phyloP scores from a whole-genome alignment of 2,113 vertebrate genomes.

The Engystomops pustulosus region DNA sequence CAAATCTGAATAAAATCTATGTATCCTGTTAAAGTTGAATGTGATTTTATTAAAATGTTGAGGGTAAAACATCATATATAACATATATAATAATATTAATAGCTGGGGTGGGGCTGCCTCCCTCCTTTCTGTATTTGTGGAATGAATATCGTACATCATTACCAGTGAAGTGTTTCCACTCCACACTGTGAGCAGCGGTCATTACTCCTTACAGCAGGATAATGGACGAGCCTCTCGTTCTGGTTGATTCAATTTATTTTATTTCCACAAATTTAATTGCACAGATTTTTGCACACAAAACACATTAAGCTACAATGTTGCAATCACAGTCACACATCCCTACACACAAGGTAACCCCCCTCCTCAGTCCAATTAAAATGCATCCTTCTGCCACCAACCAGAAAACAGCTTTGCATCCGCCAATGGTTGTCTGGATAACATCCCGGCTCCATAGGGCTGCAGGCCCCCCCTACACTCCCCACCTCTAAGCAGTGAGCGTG shows the following conservation, averaged over 20 bases:
- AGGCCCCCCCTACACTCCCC: not conserved
- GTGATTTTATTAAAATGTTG: no score
- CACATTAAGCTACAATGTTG: constrained; percentile 35
- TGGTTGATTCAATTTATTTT: constrained; percentile 4
- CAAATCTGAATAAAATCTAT: no score
- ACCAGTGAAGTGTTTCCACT: not conserved
- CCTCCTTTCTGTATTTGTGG: not conserved
- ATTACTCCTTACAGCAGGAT: no score
- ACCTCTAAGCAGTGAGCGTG: constrained; percentile 47
- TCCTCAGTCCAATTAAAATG: constrained; percentile 57
- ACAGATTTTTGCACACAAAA: constrained; percentile 18
- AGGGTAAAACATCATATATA: no score
- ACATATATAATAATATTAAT: no score
- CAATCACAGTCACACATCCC: constrained; percentile 53
- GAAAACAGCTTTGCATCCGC: constrained; percentile 46
- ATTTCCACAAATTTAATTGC: constrained; percentile 6
- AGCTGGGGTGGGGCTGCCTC: not conserved
- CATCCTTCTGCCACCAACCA: constrained; percentile 54
- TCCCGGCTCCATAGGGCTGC: constrained; percentile 53
- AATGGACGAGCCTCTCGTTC: not conserved
- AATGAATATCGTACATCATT: not conserved
- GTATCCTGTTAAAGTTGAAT: no score
- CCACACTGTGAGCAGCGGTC: not conserved
- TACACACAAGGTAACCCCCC: constrained; percentile 57
- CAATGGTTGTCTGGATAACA: constrained; percentile 51